Conservation (phyloP, 1,140 invertebrate species). For the Drosophila seguyi region DNA sequence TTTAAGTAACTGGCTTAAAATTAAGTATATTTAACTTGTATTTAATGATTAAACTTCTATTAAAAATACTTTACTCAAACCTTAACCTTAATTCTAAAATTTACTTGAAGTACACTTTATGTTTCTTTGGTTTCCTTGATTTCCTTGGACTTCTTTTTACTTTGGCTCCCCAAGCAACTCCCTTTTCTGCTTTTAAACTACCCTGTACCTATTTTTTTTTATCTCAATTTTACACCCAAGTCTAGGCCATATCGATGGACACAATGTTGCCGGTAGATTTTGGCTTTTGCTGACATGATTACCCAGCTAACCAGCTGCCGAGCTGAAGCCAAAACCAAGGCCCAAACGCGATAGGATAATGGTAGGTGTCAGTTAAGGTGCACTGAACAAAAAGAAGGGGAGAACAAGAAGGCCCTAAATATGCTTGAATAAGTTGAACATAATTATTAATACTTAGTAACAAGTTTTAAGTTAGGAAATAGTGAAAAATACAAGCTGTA, state of each 20-base stretch:
- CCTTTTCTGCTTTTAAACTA: background rate
- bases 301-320: constrained; percentile 41
- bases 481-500: constrained; percentile 5
- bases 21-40: background rate
- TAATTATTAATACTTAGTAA: background rate
- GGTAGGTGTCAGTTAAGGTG: constrained; percentile 21
- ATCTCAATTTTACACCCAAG: background rate
- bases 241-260: constrained; percentile 41
- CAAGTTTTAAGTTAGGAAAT: constrained; percentile 1
- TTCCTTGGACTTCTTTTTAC: background rate
- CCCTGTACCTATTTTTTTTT: background rate
- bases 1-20: too few relatives aligned
- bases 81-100: background rate
- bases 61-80: background rate
- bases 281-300: constrained; percentile 68
- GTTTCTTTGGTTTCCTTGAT: background rate
- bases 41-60: background rate
- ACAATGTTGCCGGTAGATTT: constrained; percentile 57
- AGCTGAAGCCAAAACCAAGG: background rate
- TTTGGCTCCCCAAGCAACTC: background rate
- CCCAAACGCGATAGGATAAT: constrained; percentile 21
- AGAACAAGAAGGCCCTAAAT: background rate
- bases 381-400: background rate
- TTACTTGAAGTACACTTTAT: background rate
- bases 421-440: background rate